phyloP scores from a whole-genome alignment of 2,888 invertebrate species.

The Fragum fragum region DNA sequence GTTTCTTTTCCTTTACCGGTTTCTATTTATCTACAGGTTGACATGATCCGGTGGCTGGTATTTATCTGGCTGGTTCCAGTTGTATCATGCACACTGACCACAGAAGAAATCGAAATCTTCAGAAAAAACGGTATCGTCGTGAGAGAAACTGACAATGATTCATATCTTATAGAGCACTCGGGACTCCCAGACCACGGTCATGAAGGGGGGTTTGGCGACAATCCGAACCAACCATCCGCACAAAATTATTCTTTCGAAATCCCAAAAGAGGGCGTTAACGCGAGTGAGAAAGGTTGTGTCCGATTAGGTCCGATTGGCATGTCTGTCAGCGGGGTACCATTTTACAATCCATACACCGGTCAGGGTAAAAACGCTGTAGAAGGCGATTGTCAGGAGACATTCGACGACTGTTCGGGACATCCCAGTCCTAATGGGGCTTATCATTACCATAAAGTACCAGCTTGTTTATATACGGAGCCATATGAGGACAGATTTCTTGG shows the following conservation, averaged over 20 bases:
- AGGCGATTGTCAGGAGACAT: slow-evolving; percentile 51
- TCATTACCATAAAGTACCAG: slow-evolving; percentile 61
- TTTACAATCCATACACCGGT: slow-evolving; percentile 63
- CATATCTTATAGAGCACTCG: slow-evolving; percentile 30
- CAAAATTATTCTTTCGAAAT: slow-evolving; percentile 51
- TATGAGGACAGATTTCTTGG: slow-evolving; percentile 57
- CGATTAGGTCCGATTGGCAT: slow-evolving; percentile 61
- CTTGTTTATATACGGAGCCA: slow-evolving; percentile 41
- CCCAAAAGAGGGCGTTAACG: slow-evolving; percentile 38
- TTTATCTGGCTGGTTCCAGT: neutral
- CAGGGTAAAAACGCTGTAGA: slow-evolving; percentile 60
- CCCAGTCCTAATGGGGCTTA: slow-evolving; percentile 43
- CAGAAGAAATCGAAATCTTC: slow-evolving; percentile 40
- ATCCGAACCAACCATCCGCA: slow-evolving; percentile 41
- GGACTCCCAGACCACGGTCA: slow-evolving; percentile 52
- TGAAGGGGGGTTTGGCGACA: slow-evolving; percentile 43
- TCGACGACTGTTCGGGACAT: slow-evolving; percentile 62
- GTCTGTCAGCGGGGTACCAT: slow-evolving; percentile 53
- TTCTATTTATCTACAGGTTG: neutral
- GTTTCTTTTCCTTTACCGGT: neutral
- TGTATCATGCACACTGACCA: slow-evolving; percentile 12
- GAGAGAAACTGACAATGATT: slow-evolving; percentile 11
- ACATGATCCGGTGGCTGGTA: neutral
- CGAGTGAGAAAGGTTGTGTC: slow-evolving; percentile 50
- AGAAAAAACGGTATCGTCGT: slow-evolving; percentile 31